These are phyloP conservation scores for Poecile montanus DNA, from an alignment of 2,797 vertebrate species.

Conservation along the genomic window DNA sequence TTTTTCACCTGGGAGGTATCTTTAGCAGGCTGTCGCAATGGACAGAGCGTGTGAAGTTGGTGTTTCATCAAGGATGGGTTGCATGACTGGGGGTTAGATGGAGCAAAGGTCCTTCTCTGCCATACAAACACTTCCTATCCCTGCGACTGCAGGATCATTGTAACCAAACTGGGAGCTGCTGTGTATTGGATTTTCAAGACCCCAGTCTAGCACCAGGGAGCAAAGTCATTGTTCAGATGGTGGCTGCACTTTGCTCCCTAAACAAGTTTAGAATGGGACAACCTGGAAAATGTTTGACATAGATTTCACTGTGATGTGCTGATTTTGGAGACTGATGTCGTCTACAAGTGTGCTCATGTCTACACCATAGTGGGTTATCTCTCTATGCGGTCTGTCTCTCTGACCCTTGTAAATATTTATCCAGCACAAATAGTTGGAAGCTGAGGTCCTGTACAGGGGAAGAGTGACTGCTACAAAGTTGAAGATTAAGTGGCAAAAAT, in stretches of 20 bases:
- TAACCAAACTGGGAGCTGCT: not conserved
- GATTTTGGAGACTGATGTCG: not conserved
- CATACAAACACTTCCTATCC: not conserved
- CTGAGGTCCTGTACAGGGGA: not conserved
- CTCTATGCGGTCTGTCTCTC: not conserved
- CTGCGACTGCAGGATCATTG: not conserved
- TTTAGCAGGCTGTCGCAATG: not conserved
- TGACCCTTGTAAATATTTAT: slow-evolving; percentile 28
- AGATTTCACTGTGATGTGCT: not conserved
- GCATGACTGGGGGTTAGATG: not conserved
- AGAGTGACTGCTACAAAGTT: not conserved
- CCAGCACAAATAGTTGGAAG: not conserved
- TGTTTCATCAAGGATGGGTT: not conserved
- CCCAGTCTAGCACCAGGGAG: not conserved
- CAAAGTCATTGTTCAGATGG: not conserved
- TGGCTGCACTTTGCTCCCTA: slow-evolving; percentile 11
- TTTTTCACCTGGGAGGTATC: not conserved
- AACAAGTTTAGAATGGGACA: not conserved
- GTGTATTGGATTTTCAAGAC: not conserved
- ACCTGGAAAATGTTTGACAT: not conserved
- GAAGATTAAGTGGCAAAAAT: not conserved
- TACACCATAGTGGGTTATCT: not conserved
- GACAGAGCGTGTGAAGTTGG: not conserved
- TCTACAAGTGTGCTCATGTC: not conserved
- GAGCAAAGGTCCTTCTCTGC: not conserved